Evolutionary conservation across 2,888 invertebrate genomes (phyloP).

Genomic region (Drosophila cyrtoloma): DNA sequence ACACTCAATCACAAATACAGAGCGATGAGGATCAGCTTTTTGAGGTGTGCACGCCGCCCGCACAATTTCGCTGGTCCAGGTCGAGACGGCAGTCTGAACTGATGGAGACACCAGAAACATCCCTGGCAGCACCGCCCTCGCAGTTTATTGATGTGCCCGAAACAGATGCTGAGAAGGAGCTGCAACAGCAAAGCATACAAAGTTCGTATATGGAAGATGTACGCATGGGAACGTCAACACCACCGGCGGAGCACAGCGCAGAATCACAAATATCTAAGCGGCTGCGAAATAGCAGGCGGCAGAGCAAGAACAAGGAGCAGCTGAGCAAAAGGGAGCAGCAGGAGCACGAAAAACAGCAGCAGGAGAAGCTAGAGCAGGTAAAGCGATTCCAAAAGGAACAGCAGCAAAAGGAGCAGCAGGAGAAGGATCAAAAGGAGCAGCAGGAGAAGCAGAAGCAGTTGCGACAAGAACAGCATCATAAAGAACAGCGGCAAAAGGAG

Average conservation of each 20-base stretch:
- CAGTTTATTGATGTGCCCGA: constrained; percentile 15
- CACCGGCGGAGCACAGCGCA: constrained; percentile 5
- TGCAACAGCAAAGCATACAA: background rate
- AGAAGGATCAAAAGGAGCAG: background rate
- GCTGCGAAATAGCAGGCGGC: background rate
- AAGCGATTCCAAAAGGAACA: background rate
- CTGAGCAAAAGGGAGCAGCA: background rate
- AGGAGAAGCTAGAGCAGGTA: background rate
- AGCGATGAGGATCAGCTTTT: constrained; percentile 28
- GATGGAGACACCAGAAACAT: background rate
- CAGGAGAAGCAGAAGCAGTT: background rate
- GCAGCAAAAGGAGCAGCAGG: background rate
- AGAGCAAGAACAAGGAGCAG: background rate
- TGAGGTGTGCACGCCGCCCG: constrained; percentile 36
- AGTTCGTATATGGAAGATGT: background rate
- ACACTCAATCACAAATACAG: constrained; percentile 4
- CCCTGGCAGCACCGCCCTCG: constrained; percentile 8
- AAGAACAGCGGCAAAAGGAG: background rate
- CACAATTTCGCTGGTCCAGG: constrained; percentile 28
- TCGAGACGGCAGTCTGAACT: constrained; percentile 1
- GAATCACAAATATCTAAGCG: background rate
- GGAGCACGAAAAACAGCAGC: background rate
- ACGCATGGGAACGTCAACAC: background rate
- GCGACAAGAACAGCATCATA: too few species aligned
- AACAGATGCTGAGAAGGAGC: constrained; percentile 8